phyloP scores from a whole-genome alignment of 64 coral and sea anemone species.

The Acropora tenuis region DNA sequence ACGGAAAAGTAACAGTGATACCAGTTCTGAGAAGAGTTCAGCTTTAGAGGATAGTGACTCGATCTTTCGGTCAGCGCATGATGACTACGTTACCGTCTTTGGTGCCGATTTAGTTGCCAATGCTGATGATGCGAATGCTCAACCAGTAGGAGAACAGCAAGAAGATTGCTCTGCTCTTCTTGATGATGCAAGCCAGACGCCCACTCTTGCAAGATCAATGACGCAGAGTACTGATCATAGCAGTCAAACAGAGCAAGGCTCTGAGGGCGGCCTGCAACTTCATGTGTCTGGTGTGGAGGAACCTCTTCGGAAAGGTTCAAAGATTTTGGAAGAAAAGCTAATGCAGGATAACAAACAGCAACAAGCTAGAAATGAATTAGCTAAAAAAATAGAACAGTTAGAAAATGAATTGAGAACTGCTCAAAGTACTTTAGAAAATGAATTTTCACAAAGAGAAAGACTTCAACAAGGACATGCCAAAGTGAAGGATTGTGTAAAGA shows the following conservation, averaged over 20 bases:
- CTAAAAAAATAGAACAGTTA: constrained; percentile 42
- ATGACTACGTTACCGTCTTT: constrained; percentile 91
- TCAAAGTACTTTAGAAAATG: constrained; percentile 15
- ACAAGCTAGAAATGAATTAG: constrained; percentile 38
- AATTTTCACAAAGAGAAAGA: constrained; percentile 4
- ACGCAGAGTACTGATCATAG: constrained; percentile 76
- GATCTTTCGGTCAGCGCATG: constrained; percentile 87
- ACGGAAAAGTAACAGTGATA: constrained; percentile 69
- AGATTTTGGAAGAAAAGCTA: constrained; percentile 1
- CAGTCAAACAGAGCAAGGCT: constrained; percentile 70
- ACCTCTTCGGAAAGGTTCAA: neutral
- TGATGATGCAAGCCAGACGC: constrained; percentile 81
- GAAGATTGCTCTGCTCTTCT: constrained; percentile 36
- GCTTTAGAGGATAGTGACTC: constrained; percentile 77
- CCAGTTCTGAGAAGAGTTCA: constrained; percentile 69
- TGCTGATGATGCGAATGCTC: neutral
- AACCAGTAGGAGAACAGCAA: constrained; percentile 49
- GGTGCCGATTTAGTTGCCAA: constrained; percentile 61
- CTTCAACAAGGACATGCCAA: constrained; percentile 1
- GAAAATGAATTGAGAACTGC: constrained; percentile 18
- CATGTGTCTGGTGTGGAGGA: neutral
- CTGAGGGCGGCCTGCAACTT: constrained; percentile 26
- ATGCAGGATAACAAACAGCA: constrained; percentile 33
- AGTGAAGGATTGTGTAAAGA: constrained; percentile 22
- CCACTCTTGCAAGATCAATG: constrained; percentile 73